Evolutionary conservation across 2,113 vertebrate genomes (phyloP).

Genomic region (Pardalotus punctatus): DNA sequence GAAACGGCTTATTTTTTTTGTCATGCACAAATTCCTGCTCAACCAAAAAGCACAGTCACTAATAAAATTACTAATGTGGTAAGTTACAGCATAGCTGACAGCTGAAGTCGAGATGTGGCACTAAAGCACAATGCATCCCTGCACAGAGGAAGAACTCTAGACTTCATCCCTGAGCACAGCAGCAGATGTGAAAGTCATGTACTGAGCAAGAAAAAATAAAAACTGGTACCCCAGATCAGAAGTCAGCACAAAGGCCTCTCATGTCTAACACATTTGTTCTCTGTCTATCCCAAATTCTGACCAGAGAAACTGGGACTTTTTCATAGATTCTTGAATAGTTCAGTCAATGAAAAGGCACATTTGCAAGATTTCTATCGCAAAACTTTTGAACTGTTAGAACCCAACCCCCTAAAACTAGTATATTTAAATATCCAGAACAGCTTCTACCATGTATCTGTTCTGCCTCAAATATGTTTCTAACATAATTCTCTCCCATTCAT

Average conservation of each 20-base stretch:
- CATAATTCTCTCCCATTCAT: not conserved
- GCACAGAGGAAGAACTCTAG: not conserved
- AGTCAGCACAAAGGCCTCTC: not conserved
- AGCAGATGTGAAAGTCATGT: not conserved
- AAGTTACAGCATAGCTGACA: not conserved
- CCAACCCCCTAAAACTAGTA: not conserved
- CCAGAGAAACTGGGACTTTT: not conserved
- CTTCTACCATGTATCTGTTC: not conserved
- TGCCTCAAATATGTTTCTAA: not conserved
- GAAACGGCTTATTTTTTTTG: conserved; percentile 1
- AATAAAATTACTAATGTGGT: conserved; percentile 6
- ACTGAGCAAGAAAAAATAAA: not conserved
- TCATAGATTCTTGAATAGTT: not conserved
- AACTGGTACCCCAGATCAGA: not conserved
- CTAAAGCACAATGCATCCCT: not conserved
- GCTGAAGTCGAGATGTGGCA: not conserved
- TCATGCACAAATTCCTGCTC: not conserved
- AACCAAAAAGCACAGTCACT: not conserved
- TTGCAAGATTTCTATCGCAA: not conserved
- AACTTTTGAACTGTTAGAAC: not conserved
- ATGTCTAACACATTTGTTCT: not conserved
- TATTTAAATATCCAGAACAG: not conserved
- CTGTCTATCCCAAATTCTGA: not conserved
- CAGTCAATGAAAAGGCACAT: not conserved
- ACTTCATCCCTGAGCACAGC: not conserved